Evolutionary conservation across 2,888 invertebrate species (phyloP).

Genomic region (Papilio gigon): DNA sequence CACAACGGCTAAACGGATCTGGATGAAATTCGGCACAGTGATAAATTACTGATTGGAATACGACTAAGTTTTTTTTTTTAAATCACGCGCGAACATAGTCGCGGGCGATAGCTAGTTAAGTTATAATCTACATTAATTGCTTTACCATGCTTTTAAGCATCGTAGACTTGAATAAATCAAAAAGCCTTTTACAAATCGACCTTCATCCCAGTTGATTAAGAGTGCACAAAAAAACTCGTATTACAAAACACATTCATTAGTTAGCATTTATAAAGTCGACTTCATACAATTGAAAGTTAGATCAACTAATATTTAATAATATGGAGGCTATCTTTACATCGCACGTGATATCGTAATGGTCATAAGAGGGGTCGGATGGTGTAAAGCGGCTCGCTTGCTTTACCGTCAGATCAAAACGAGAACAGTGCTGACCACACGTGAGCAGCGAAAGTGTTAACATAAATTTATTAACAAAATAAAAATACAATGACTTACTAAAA

Average conservation of each 20-base stretch:
- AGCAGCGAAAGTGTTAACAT: conserved; percentile 11
- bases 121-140: neutral
- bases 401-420: conserved; percentile 27
- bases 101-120: neutral
- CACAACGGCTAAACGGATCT: too few species aligned
- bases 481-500: neutral
- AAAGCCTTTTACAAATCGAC: neutral
- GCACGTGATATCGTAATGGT: conserved; percentile 26
- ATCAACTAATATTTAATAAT: conserved; percentile 18
- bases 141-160: neutral
- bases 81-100: too few species aligned
- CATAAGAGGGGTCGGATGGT: conserved; percentile 34
- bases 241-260: conserved; percentile 23
- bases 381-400: conserved; percentile 27
- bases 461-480: neutral
- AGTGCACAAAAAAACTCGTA: conserved; percentile 11
- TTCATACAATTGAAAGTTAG: conserved; percentile 24
- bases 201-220: conserved; percentile 8
- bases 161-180: neutral
- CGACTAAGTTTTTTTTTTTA: too few species aligned
- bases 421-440: conserved; percentile 27
- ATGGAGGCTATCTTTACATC: conserved; percentile 15
- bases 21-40: too few species aligned
- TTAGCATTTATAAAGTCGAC: conserved; percentile 8
- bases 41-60: too few species aligned